phyloP scores from a whole-genome alignment of 2,888 invertebrate genomes.

The Ornithoptera priamus region DNA sequence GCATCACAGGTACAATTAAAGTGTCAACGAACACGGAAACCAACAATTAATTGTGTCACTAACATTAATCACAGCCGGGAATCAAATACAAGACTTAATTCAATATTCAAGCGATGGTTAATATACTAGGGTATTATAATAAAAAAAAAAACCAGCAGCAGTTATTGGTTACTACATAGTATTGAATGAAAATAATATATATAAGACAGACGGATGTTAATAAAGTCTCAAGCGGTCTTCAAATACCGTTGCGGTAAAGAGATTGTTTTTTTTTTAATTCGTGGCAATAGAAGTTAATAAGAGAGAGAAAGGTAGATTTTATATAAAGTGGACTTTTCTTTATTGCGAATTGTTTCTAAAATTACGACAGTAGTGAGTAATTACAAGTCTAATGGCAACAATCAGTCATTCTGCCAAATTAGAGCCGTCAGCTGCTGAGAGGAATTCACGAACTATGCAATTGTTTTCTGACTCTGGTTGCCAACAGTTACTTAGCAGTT shows the following conservation, averaged over 20 bases:
- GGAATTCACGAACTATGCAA: constrained; percentile 49
- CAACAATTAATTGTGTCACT: not conserved
- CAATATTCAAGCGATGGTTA: not conserved
- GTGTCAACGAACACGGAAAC: constrained; percentile 1
- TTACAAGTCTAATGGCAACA: constrained; percentile 45
- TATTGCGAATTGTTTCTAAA: constrained; percentile 3
- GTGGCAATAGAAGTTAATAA: too few relatives aligned
- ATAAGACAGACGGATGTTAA: too few relatives aligned
- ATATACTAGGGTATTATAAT: not conserved
- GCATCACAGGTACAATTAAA: not conserved
- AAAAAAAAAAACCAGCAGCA: not conserved
- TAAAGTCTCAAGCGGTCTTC: too few relatives aligned
- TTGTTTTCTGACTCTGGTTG: constrained; percentile 48
- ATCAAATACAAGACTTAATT: not conserved
- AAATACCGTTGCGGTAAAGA: too few relatives aligned
- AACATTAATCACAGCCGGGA: constrained; percentile 1
- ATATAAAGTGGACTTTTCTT: not conserved
- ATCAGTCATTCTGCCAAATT: constrained; percentile 63
- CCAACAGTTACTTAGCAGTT: constrained; percentile 52
- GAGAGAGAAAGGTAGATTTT: not conserved
- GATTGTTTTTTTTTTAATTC: too few relatives aligned
- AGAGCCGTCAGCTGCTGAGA: constrained; percentile 47
- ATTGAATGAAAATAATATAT: too few relatives aligned
- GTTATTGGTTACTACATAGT: too few relatives aligned
- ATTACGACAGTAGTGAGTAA: constrained; percentile 27